phyloP scores from a whole-genome alignment of 2,797 vertebrate genomes.

The Avahi laniger region DNA sequence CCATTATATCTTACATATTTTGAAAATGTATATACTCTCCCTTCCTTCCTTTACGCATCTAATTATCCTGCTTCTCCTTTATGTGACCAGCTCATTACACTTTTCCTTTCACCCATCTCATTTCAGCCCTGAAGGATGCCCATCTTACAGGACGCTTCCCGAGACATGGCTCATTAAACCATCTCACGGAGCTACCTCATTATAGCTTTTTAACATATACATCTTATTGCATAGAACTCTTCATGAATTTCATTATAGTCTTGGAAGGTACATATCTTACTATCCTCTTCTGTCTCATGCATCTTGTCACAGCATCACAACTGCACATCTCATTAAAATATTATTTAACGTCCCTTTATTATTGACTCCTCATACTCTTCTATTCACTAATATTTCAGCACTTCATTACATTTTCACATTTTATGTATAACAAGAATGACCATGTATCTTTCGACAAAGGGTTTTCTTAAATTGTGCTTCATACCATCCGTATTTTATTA shows the following conservation, averaged over 20 bases:
- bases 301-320: slow-evolving; percentile 21
- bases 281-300: not conserved
- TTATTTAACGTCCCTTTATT: slow-evolving; percentile 24
- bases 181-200: slow-evolving; percentile 50
- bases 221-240: slow-evolving; percentile 60
- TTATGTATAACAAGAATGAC: not conserved
- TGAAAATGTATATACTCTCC: slow-evolving; percentile 75
- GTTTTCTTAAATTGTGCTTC: slow-evolving; percentile 9
- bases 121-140: slow-evolving; percentile 75
- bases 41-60: slow-evolving; percentile 74
- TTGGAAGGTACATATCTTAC: slow-evolving; percentile 29
- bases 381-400: slow-evolving; percentile 27
- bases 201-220: slow-evolving; percentile 69
- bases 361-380: not conserved
- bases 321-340: slow-evolving; percentile 59
- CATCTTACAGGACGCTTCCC: slow-evolving; percentile 58
- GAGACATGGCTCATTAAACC: slow-evolving; percentile 68
- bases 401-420: not conserved
- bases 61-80: slow-evolving; percentile 70
- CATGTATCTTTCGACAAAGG: not conserved
- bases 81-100: slow-evolving; percentile 75
- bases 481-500: not conserved
- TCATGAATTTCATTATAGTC: slow-evolving; percentile 68
- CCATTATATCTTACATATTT: slow-evolving; percentile 75
- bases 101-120: slow-evolving; percentile 68